Conservation (phyloP, 2,113 vertebrate species). For the Rhabdomys dilectus region DNA sequence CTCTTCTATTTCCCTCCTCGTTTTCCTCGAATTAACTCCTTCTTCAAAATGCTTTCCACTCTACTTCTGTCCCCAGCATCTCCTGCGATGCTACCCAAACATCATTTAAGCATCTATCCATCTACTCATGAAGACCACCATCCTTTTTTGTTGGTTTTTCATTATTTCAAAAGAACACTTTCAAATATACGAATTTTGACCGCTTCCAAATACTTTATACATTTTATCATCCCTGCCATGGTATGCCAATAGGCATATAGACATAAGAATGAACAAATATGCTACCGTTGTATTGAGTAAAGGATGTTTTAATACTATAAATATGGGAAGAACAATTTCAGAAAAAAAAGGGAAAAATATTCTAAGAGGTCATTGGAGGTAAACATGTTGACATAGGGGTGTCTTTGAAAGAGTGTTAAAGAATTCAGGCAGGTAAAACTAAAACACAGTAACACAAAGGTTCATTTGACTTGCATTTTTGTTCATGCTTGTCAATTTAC, state of each 20-base stretch:
- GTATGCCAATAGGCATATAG: not conserved
- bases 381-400: not conserved
- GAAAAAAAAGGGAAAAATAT: not conserved
- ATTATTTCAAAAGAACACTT: not conserved
- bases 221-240: not conserved
- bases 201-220: not conserved
- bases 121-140: not conserved
- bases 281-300: not conserved
- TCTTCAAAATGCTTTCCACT: not conserved
- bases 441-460: not conserved
- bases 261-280: not conserved
- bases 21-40: not conserved
- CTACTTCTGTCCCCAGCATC: not conserved
- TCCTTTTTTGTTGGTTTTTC: not conserved
- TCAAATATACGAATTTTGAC: not conserved
- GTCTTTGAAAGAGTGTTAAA: not conserved
- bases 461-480: not conserved
- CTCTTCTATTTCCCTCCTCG: not conserved
- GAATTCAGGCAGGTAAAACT: not conserved
- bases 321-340: conserved; percentile 9
- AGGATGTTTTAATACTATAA: not conserved
- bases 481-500: not conserved
- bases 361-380: not conserved
- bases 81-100: not conserved
- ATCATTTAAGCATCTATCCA: not conserved